These are phyloP conservation scores for Anoplopoma fimbria DNA, from an alignment of 2,113 vertebrate species.

Conservation along the genomic window DNA sequence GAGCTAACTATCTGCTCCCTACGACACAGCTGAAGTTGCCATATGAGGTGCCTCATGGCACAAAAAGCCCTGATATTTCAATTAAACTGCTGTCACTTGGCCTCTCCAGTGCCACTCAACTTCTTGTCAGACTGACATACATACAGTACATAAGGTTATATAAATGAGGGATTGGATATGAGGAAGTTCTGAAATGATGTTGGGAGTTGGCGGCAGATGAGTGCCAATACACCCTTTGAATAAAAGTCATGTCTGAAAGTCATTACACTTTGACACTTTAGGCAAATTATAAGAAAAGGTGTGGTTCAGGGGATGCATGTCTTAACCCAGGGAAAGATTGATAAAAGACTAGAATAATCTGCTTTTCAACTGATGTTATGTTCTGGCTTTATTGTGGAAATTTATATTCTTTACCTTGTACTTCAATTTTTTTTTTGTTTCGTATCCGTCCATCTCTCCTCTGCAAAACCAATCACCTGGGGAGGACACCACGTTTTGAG, in stretches of 20 bases:
- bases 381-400: too few species aligned
- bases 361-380: too few species aligned
- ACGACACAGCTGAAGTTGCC: slow-evolving; percentile 45
- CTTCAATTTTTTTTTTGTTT: too few species aligned
- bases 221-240: slow-evolving; percentile 8
- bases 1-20: slow-evolving; percentile 29
- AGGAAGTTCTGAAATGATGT: slow-evolving; percentile 21
- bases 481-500: slow-evolving; percentile 72
- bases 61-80: slow-evolving; percentile 62
- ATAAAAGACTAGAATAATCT: slow-evolving; percentile 42
- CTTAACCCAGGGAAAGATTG: slow-evolving; percentile 34
- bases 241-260: slow-evolving; percentile 30
- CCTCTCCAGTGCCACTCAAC: slow-evolving; percentile 33
- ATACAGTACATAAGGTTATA: slow-evolving; percentile 38
- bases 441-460: too few species aligned
- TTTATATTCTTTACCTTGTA: too few species aligned
- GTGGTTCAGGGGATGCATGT: slow-evolving; percentile 18
- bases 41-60: slow-evolving; percentile 35
- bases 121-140: slow-evolving; percentile 39
- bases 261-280: slow-evolving; percentile 9
- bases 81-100: slow-evolving; percentile 70
- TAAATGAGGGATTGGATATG: slow-evolving; percentile 19
- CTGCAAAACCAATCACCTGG: slow-evolving; percentile 75
- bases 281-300: slow-evolving; percentile 14
- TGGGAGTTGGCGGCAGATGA: background rate